Evolutionary conservation across 2,888 invertebrate species (phyloP).

Genomic region (Invenusta paracnida): DNA sequence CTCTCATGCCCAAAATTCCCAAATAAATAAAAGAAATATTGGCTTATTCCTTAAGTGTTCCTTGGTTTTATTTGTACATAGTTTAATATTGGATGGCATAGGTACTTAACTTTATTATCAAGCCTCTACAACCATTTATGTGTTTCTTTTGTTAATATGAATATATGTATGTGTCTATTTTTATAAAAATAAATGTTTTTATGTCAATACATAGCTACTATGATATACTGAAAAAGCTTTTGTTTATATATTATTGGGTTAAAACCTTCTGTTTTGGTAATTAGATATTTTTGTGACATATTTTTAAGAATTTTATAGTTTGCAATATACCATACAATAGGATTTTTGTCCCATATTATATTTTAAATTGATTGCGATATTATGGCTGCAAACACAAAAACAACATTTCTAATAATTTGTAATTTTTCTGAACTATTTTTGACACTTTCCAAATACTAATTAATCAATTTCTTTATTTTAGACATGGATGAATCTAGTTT

Average conservation of each 20-base stretch:
- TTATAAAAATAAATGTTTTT: neutral
- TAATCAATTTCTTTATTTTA: too few species aligned
- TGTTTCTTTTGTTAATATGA: neutral
- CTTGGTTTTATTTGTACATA: neutral
- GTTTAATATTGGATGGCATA: neutral
- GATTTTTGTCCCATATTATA: too few species aligned
- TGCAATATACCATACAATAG: too few species aligned
- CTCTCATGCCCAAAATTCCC: neutral
- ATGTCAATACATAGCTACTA: neutral
- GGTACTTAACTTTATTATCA: neutral
- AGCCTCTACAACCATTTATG: too few species aligned
- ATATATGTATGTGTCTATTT: neutral
- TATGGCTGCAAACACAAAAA: neutral
- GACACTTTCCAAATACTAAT: too few species aligned
- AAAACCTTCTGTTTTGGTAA: neutral
- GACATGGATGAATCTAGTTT: neutral
- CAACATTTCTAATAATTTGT: too few species aligned
- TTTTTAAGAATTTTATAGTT: neutral
- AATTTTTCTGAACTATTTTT: too few species aligned
- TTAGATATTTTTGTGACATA: neutral
- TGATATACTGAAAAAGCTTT: neutral
- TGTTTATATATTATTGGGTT: neutral
- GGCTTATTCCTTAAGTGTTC: neutral
- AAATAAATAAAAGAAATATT: neutral
- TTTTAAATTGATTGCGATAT: neutral